phyloP scores from a whole-genome alignment of 1,140 invertebrate genomes.

The Conopomorpha cramerella region DNA sequence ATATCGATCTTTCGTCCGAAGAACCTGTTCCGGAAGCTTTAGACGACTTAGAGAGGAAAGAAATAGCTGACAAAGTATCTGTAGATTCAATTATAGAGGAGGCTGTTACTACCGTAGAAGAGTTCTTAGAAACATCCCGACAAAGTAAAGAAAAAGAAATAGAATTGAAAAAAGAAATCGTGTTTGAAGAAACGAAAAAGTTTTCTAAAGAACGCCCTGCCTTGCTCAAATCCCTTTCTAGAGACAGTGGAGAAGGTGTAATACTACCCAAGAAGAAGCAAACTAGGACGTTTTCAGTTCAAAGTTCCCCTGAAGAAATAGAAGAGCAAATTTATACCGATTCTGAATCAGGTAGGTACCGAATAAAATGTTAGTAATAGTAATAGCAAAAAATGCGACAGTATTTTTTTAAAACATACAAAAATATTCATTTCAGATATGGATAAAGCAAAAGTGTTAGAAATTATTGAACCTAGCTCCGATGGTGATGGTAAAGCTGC shows the following conservation, averaged over 20 bases:
- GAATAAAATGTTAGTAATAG: background rate
- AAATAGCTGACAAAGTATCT: constrained; percentile 33
- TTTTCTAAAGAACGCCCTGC: constrained; percentile 32
- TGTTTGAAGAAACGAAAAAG: constrained; percentile 24
- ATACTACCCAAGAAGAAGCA: constrained; percentile 54
- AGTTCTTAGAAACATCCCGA: constrained; percentile 27
- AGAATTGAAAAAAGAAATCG: constrained; percentile 18
- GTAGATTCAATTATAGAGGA: constrained; percentile 50
- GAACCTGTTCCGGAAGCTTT: constrained; percentile 20
- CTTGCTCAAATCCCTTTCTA: constrained; percentile 42
- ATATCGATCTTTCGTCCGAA: constrained; percentile 40
- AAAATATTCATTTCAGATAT: constrained; percentile 33
- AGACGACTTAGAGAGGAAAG: constrained; percentile 16
- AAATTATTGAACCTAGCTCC: constrained; percentile 55
- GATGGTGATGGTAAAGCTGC: constrained; percentile 44
- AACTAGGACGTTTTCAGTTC: constrained; percentile 49
- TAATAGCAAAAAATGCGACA: background rate
- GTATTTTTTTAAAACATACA: background rate
- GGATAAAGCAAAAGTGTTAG: constrained; percentile 57
- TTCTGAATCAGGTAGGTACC: constrained; percentile 53
- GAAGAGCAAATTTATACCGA: constrained; percentile 60
- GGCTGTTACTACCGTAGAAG: constrained; percentile 43
- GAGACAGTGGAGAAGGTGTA: constrained; percentile 45
- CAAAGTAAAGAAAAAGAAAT: constrained; percentile 16
- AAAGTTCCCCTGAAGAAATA: constrained; percentile 58